Conservation (phyloP, 2,113 vertebrate species). For the Alaudala cheleensis region DNA sequence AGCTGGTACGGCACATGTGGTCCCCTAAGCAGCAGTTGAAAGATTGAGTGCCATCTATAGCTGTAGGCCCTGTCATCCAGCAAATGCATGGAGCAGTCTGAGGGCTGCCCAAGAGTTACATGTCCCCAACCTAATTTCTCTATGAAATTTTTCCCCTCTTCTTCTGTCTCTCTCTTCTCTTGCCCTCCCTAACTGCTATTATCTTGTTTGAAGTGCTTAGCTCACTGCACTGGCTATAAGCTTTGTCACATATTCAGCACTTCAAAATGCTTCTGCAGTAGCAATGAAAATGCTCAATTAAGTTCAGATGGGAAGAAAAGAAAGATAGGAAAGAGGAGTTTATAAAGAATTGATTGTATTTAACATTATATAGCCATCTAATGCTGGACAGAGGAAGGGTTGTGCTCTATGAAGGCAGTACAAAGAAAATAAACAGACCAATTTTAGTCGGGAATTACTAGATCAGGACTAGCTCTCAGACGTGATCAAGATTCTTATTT, state of each 20-base stretch:
- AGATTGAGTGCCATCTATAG: not conserved
- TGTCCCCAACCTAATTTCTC: not conserved
- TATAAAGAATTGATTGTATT: not conserved
- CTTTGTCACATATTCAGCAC: not conserved
- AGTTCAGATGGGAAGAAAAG: not conserved
- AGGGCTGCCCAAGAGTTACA: not conserved
- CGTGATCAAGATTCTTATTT: not conserved
- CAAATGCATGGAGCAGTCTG: not conserved
- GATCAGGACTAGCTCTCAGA: not conserved
- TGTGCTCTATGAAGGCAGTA: not conserved
- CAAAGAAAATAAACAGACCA: not conserved
- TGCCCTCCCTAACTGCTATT: not conserved
- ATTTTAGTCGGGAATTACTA: not conserved
- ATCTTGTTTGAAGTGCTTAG: not conserved
- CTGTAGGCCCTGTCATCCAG: not conserved
- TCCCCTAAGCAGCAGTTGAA: not conserved
- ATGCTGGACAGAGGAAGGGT: not conserved
- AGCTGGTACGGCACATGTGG: accelerated
- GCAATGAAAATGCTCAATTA: not conserved
- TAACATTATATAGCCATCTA: not conserved
- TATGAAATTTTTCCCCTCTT: not conserved
- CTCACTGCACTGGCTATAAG: not conserved
- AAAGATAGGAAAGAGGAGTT: not conserved
- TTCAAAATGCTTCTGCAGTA: not conserved
- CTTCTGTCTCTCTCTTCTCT: not conserved